These are phyloP conservation scores for Caiman crocodilus DNA, from an alignment of 2,797 vertebrate species.

Conservation along the genomic window DNA sequence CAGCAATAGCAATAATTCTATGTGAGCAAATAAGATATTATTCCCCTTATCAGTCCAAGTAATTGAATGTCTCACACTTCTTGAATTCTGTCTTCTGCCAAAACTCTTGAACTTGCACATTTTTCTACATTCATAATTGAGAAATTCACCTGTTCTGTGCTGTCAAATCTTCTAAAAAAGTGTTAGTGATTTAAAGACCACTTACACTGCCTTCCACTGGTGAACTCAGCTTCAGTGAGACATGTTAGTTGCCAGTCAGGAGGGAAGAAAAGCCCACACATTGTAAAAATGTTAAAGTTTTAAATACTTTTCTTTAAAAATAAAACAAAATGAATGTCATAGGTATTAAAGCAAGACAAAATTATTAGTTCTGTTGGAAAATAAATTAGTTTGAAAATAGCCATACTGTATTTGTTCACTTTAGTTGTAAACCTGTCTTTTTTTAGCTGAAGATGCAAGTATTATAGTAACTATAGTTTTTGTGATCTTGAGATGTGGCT, in stretches of 20 bases:
- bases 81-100: background rate
- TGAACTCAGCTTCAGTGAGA: too few species aligned
- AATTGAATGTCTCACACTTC: background rate
- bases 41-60: background rate
- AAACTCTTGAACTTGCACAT: background rate
- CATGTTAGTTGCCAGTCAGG: too few species aligned
- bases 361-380: too few species aligned
- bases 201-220: background rate
- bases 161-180: too few species aligned
- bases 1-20: background rate
- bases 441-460: background rate
- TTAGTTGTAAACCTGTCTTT: background rate
- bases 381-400: too few species aligned
- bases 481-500: background rate
- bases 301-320: background rate
- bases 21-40: background rate
- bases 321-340: too few species aligned
- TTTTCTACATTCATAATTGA: background rate
- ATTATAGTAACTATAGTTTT: background rate
- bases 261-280: too few species aligned
- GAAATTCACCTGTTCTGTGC: background rate
- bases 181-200: background rate
- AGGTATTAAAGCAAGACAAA: too few species aligned
- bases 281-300: background rate
- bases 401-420: background rate